These are phyloP conservation scores for Cyprinella venusta DNA, from an alignment of 2,797 vertebrate species.

Conservation along the genomic window DNA sequence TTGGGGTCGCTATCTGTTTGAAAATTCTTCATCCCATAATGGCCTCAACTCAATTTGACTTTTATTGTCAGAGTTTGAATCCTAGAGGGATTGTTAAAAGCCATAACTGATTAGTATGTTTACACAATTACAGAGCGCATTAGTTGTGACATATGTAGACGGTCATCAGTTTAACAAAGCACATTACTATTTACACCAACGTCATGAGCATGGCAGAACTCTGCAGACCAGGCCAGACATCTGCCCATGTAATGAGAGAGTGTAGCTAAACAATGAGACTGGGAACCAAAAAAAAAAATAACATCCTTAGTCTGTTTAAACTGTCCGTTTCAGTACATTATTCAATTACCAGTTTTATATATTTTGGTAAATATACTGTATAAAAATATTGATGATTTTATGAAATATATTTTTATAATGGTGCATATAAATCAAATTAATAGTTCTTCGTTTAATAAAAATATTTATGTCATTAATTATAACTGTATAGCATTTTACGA, in stretches of 20 bases:
- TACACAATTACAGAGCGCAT: conserved; percentile 30
- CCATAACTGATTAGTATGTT: conserved; percentile 47
- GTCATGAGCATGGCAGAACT: conserved; percentile 30
- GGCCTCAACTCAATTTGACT: conserved; percentile 44
- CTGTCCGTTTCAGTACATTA: neutral
- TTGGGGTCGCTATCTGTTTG: neutral
- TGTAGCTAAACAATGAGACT: neutral
- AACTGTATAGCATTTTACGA: neutral
- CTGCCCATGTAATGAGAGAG: conserved; percentile 18
- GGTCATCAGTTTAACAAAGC: conserved; percentile 43
- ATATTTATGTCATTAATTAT: neutral
- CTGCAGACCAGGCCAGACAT: conserved; percentile 4
- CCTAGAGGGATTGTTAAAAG: conserved; percentile 48
- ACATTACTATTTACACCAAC: conserved; percentile 47
- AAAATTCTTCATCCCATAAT: conserved; percentile 36
- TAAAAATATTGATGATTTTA: neutral
- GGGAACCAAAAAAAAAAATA: neutral
- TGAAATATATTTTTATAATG: neutral
- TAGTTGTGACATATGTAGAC: conserved; percentile 39
- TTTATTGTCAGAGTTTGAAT: conserved; percentile 50
- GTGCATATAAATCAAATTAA: neutral
- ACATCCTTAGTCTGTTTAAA: neutral
- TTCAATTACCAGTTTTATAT: neutral
- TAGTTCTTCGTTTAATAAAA: neutral
- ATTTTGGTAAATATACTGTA: neutral